phyloP scores from a whole-genome alignment of 2,797 vertebrate species.

The Syngnathus acus region DNA sequence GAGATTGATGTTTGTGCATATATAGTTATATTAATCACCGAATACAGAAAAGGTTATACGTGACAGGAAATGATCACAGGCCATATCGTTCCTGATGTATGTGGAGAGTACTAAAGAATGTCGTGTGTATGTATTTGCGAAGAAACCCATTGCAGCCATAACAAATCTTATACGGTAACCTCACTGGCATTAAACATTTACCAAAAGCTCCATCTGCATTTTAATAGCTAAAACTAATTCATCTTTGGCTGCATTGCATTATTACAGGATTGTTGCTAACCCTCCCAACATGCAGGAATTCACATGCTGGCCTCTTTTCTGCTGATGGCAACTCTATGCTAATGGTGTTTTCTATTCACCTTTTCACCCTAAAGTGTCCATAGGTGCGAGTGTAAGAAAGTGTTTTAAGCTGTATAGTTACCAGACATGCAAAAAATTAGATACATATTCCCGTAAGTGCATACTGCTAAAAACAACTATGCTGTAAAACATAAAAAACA shows the following conservation, averaged over 20 bases:
- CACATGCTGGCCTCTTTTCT: slow-evolving; percentile 42
- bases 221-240: slow-evolving; percentile 54
- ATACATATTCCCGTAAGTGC: not conserved
- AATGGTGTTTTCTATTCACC: slow-evolving; percentile 49
- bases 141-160: slow-evolving; percentile 21
- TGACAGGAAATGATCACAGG: slow-evolving; percentile 40
- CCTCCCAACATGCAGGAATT: slow-evolving; percentile 34
- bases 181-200: slow-evolving; percentile 36
- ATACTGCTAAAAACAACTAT: not conserved
- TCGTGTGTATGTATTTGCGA: slow-evolving; percentile 16
- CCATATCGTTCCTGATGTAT: slow-evolving; percentile 27
- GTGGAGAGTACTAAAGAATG: slow-evolving; percentile 4
- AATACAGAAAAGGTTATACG: slow-evolving; percentile 42
- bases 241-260: slow-evolving; percentile 37
- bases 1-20: slow-evolving; percentile 29
- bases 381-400: not conserved
- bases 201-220: slow-evolving; percentile 52
- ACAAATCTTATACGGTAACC: slow-evolving; percentile 37
- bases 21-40: slow-evolving; percentile 33
- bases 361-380: slow-evolving; percentile 21
- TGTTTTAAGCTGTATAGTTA: slow-evolving; percentile 19
- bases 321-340: slow-evolving; percentile 61
- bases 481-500: slow-evolving; percentile 1
- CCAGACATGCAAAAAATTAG: not conserved
- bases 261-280: slow-evolving; percentile 40